phyloP scores from a whole-genome alignment of 2,113 vertebrate species.

The Brachyistius frenatus region DNA sequence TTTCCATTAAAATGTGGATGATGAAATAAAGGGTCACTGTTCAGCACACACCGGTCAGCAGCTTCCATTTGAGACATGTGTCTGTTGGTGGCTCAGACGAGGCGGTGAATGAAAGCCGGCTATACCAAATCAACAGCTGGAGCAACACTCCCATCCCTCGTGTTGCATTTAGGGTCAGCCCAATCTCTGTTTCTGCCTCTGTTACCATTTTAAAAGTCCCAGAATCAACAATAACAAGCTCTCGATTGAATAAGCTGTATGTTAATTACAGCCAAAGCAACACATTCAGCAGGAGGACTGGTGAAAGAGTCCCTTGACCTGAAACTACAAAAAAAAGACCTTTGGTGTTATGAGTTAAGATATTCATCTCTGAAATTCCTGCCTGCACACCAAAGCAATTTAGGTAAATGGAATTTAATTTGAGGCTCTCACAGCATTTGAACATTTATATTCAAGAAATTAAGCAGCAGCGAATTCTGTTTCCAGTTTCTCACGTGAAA shows the following conservation, averaged over 20 bases:
- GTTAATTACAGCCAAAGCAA: background rate
- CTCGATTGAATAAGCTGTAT: background rate
- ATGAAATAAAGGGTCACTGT: conserved; percentile 55
- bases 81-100: conserved; percentile 17
- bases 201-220: conserved; percentile 4
- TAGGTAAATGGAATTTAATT: background rate
- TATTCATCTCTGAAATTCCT: background rate
- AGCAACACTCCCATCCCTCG: conserved; percentile 10
- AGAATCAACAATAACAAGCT: background rate
- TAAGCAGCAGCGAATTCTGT: background rate
- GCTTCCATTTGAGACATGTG: conserved; percentile 22
- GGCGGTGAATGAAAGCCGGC: conserved; percentile 26
- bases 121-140: conserved; percentile 22
- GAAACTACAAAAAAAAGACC: background rate
- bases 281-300: background rate
- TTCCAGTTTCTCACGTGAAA: background rate
- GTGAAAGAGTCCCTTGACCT: background rate
- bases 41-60: conserved; percentile 30
- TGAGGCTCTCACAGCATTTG: too few relatives aligned
- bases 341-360: background rate
- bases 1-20: conserved; percentile 10
- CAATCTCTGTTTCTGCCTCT: background rate
- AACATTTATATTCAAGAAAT: background rate
- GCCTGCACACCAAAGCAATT: background rate
- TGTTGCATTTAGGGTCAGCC: conserved; percentile 24